Evolutionary conservation across 2,113 vertebrate species (phyloP).

Genomic region (Dunckerocampus dactyliophorus): DNA sequence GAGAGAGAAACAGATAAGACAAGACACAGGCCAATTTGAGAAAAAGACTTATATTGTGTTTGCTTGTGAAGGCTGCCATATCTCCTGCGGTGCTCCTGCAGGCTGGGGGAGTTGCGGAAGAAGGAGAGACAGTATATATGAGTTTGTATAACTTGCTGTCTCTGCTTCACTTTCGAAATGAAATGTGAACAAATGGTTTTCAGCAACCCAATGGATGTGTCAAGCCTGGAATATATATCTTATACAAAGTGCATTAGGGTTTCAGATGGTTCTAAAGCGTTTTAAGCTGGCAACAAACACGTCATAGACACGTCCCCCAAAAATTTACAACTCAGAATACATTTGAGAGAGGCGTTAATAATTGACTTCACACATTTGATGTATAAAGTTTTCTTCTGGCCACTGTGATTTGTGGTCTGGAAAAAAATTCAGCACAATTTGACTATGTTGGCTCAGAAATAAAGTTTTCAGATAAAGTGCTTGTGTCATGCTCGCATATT

Average conservation of each 20-base stretch:
- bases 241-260: not conserved
- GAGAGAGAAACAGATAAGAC: constrained; percentile 37
- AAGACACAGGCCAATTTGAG: constrained; percentile 29
- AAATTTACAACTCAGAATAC: no score
- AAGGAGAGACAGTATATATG: constrained; percentile 15
- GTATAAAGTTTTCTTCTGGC: not conserved
- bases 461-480: no score
- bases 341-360: no score
- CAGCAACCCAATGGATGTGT: not conserved
- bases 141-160: constrained; percentile 1
- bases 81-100: constrained; percentile 7
- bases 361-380: no score
- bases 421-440: no score
- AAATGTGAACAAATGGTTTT: constrained; percentile 12
- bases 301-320: not conserved
- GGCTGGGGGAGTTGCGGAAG: not conserved
- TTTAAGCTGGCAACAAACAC: not conserved
- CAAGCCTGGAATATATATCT: constrained; percentile 7
- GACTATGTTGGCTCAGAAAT: no score
- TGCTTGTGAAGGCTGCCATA: constrained; percentile 22
- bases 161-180: constrained; percentile 5
- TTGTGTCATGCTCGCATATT: no score
- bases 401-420: not conserved
- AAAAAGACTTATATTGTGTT: constrained; percentile 25
- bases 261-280: not conserved